A percentile compares a stretch with the other conserved stretches of the same genome.
Conservation (phyloP, 2,888 invertebrate genomes). For the Arge pagana region DNA sequence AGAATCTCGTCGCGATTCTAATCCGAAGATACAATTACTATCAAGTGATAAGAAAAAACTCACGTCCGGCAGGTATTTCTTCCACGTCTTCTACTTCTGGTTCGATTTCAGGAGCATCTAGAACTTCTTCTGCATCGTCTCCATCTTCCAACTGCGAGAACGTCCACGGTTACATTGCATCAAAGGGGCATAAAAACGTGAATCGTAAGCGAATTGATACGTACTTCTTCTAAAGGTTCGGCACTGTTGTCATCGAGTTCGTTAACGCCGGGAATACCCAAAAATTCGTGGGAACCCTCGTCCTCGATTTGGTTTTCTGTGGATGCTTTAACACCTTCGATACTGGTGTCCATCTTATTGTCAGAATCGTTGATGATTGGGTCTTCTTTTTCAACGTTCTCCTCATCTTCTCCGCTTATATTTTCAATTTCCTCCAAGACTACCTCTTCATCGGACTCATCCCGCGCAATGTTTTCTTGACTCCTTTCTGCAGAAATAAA, state of each 20-base stretch:
- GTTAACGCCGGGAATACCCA: constrained; percentile 41
- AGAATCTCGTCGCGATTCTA: too few species aligned
- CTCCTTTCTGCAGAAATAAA: constrained; percentile 10
- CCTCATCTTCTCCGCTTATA: constrained; percentile 24
- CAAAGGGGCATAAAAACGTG: constrained; percentile 2
- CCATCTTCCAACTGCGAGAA: constrained; percentile 42
- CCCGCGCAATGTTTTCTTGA: constrained; percentile 8
- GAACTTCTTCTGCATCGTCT: constrained; percentile 47
- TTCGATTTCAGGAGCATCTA: constrained; percentile 45
- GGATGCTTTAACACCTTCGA: constrained; percentile 32
- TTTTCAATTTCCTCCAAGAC: constrained; percentile 32
- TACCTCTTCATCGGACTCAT: constrained; percentile 23
- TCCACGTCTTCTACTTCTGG: constrained; percentile 47
- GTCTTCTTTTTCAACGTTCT: constrained; percentile 38
- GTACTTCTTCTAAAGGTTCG: constrained; percentile 54
- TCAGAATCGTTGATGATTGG: constrained; percentile 32
- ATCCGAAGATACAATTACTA: too few species aligned
- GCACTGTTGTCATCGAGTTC: constrained; percentile 48
- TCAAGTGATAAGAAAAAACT: constrained; percentile 27
- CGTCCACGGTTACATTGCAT: constrained; percentile 2
- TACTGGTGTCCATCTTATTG: constrained; percentile 34
- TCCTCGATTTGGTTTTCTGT: constrained; percentile 20
- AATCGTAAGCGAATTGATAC: constrained; percentile 29
- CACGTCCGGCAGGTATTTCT: constrained; percentile 52
- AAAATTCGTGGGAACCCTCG: constrained; percentile 36